These are phyloP conservation scores for Heterodera carotae DNA, from an alignment of 1,140 invertebrate genomes.

Conservation along the genomic window DNA sequence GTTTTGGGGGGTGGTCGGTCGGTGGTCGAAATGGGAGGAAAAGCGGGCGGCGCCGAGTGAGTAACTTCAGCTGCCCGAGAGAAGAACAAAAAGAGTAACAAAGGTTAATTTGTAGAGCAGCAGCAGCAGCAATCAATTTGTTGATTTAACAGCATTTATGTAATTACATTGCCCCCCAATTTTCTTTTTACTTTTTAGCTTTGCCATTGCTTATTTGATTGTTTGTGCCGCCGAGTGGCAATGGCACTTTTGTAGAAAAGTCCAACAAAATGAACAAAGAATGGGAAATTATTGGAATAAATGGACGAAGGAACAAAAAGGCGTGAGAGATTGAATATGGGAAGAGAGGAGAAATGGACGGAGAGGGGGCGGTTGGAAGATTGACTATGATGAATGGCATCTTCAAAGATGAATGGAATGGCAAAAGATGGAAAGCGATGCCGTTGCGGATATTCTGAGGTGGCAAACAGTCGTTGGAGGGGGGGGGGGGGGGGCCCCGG, in stretches of 20 bases:
- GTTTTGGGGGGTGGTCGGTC: neutral
- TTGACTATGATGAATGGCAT: neutral
- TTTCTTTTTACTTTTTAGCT: neutral
- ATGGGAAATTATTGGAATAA: neutral
- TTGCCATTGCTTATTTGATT: no score
- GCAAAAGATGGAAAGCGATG: neutral
- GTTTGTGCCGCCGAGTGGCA: neutral
- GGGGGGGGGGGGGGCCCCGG: no score
- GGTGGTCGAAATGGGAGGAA: neutral
- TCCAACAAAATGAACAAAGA: constrained; percentile 1
- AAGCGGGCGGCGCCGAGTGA: no score
- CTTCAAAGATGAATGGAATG: neutral
- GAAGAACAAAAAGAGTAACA: no score
- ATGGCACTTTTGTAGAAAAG: neutral
- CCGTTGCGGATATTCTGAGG: neutral
- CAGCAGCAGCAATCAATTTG: no score
- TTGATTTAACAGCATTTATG: no score
- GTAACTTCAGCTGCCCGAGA: no score
- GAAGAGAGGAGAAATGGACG: neutral
- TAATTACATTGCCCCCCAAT: no score
- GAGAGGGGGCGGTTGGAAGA: neutral
- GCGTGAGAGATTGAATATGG: neutral
- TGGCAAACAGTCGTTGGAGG: no score
- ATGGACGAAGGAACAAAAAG: neutral
- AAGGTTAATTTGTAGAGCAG: no score